Base-by-base conservation (phyloP, 2,113 vertebrate species). In the Panthera uncia region DNA sequence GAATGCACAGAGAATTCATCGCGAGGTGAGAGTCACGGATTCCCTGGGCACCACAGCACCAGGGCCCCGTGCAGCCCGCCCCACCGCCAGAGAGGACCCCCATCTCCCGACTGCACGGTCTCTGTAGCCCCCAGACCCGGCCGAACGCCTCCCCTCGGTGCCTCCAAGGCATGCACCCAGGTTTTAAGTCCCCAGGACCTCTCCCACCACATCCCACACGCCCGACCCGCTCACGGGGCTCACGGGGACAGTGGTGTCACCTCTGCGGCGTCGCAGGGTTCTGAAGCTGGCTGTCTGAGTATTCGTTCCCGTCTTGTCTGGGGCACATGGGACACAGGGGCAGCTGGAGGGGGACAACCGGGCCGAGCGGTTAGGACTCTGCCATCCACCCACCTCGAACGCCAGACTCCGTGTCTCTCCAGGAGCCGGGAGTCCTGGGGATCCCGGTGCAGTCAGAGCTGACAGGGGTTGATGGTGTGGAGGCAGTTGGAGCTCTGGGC, bases 261-360 rank as follows among this genome's bases (percentile, higher is more conserved):
- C 50, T 48, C 86, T 5, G 14, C 0, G 3, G n/a, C 18, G 31
- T 25, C 16, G 48, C 12, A 0, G 16, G 5, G 2, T 33, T 4
- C 61, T 0, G 7, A 21, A 31, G n/a, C 27, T 10, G 6, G 74
- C 78, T 14, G 4, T 27, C 45, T 16, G 7, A 61, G 29, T 10
- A 11, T 1, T 55, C 52, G 61, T 48, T 65, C 8, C 7, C 4
- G 48, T 15, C 38, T 78, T 38, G 25, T 12, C 19, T 41, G 12
- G 18, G 55, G 63, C 0, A 0, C 6, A 10, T 8, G 16, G n/a
- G 82, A 48, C 2, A 3, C 10, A 0, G 18, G 41, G 11, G 52
- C 48, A 25, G 73, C 36, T 16, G 27, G 29, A 45, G 41, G 55
- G 23, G 10, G 33, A 16, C 0, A 0, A 29, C 9, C 15, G 3